Conservation (phyloP, 2,888 invertebrate species). For the Penaeus monodon region DNA sequence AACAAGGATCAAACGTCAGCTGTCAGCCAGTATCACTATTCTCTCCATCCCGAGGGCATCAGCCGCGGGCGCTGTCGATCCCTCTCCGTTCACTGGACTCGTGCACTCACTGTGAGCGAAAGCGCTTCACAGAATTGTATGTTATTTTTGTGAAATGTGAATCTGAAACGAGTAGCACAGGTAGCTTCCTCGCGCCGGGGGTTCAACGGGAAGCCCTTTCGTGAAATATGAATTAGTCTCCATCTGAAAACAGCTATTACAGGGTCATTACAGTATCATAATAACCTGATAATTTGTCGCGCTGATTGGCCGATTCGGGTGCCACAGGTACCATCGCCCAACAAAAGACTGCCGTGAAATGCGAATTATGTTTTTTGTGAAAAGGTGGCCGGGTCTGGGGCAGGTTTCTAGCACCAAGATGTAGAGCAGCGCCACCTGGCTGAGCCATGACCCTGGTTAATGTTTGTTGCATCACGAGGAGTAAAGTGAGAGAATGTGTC, state of each 20-base stretch:
- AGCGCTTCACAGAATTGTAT: too few species aligned
- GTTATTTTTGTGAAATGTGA: background rate
- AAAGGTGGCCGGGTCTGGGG: background rate
- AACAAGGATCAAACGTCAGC: conserved; percentile 4
- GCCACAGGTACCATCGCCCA: conserved; percentile 5
- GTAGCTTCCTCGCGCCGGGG: background rate
- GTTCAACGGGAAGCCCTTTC: conserved; percentile 17
- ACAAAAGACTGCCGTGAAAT: conserved; percentile 29
- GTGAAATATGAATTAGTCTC: conserved; percentile 45
- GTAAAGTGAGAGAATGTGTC: background rate
- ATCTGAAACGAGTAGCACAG: background rate
- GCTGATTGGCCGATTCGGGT: conserved; percentile 20
- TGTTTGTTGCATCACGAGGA: background rate
- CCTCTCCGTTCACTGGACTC: background rate
- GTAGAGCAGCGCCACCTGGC: too few species aligned
- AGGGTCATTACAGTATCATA: conserved; percentile 33
- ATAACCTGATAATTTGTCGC: conserved; percentile 46
- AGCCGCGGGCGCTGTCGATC: background rate
- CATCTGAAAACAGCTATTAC: conserved; percentile 31
- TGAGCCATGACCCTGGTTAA: too few species aligned
- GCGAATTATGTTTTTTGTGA: conserved; percentile 37
- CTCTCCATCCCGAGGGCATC: background rate
- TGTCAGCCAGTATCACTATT: background rate
- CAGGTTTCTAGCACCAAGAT: background rate
- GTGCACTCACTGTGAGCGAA: too few species aligned